Evolutionary conservation across 2,888 invertebrate species (phyloP).

Genomic region (Notocelia uddmanniana): DNA sequence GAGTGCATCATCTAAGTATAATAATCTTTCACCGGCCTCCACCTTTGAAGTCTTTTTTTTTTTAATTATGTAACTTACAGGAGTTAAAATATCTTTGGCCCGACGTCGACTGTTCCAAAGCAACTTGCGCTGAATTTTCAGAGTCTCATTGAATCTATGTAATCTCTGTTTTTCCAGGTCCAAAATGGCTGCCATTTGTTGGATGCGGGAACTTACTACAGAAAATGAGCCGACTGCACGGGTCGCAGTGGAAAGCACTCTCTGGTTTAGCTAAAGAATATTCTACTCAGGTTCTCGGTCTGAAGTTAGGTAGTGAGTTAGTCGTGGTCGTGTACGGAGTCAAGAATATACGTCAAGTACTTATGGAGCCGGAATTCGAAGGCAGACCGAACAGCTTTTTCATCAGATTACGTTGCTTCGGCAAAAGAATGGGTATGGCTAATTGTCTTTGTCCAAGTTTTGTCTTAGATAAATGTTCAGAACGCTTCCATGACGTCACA

Average conservation of each 20-base stretch:
- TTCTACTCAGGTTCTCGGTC: slow-evolving; percentile 87
- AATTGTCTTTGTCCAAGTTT: neutral
- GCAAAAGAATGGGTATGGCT: slow-evolving; percentile 87
- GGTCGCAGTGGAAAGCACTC: slow-evolving; percentile 86
- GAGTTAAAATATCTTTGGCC: no score
- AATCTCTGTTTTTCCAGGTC: slow-evolving; percentile 64
- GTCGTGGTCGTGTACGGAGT: slow-evolving; percentile 87
- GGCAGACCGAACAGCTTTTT: slow-evolving; percentile 91
- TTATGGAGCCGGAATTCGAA: slow-evolving; percentile 88
- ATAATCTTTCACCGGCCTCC: no score
- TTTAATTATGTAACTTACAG: no score
- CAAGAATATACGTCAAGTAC: slow-evolving; percentile 87
- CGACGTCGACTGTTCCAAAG: no score
- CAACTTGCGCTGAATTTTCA: no score
- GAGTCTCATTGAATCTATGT: neutral
- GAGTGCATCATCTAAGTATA: no score
- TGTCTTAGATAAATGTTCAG: neutral
- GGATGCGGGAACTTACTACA: slow-evolving; percentile 68
- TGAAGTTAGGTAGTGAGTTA: slow-evolving; percentile 87
- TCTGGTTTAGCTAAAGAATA: slow-evolving; percentile 84
- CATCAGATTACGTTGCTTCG: slow-evolving; percentile 88
- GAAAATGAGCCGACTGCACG: slow-evolving; percentile 60
- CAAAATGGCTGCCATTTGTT: slow-evolving; percentile 75
- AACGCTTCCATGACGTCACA: no score
- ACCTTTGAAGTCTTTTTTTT: no score